These are phyloP conservation scores for Heliconius melpomene DNA, from an alignment of 1,140 invertebrate genomes.

Conservation along the genomic window DNA sequence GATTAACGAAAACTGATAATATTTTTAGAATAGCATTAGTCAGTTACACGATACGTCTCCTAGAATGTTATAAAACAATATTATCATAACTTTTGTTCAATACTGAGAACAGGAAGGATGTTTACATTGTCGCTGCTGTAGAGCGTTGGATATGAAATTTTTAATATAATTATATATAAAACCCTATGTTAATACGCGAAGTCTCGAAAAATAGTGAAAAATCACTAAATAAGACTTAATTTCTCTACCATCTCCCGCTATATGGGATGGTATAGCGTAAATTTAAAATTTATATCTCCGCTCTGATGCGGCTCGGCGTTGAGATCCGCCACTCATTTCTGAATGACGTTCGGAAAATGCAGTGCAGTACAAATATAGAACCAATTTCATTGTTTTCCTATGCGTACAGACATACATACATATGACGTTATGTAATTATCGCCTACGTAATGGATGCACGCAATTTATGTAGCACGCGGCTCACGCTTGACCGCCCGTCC, in stretches of 20 bases:
- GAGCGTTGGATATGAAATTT: not conserved
- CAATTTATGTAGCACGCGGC: constrained; percentile 19
- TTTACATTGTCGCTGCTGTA: not conserved
- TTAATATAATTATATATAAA: not conserved
- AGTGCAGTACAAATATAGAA: too few relatives aligned
- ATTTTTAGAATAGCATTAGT: not conserved
- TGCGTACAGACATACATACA: not conserved
- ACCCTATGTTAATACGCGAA: too few relatives aligned
- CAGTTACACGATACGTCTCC: not conserved
- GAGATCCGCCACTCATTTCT: too few relatives aligned
- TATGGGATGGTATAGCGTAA: too few relatives aligned
- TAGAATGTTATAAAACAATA: not conserved
- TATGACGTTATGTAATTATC: constrained; percentile 19
- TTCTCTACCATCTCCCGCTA: too few relatives aligned
- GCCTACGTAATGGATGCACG: constrained; percentile 20
- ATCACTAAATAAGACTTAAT: too few relatives aligned
- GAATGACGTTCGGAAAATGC: too few relatives aligned
- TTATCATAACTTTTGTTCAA: not conserved
- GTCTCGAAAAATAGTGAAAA: too few relatives aligned
- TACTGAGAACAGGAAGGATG: constrained; percentile 2
- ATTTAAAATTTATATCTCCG: too few relatives aligned
- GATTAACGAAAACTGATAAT: not conserved
- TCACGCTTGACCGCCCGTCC: constrained; percentile 35
- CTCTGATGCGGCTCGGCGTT: too few relatives aligned
- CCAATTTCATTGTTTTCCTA: too few relatives aligned